Percentiles rank a stretch among this genome's conserved stretches.
Conservation (phyloP, 2,888 invertebrate genomes). For the Selenia dentaria region DNA sequence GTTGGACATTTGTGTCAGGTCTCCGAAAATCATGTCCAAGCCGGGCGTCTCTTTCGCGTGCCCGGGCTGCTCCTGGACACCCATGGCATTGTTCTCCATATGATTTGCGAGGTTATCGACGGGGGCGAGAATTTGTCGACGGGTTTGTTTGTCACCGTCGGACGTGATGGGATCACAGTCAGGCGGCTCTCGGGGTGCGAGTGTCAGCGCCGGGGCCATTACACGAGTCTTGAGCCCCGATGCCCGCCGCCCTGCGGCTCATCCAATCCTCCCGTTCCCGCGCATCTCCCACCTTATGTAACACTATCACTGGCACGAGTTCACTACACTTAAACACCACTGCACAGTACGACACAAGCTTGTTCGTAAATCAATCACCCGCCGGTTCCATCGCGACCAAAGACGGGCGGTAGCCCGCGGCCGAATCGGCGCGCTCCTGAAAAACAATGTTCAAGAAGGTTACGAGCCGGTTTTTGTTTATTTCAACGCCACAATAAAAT, state of each 20-base stretch:
- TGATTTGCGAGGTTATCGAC: constrained; percentile 80
- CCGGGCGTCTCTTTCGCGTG: constrained; percentile 83
- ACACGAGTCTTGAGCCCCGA: constrained; percentile 85
- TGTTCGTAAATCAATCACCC: constrained; percentile 56
- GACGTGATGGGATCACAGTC: constrained; percentile 57
- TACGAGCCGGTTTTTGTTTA: constrained; percentile 65
- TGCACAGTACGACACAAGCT: constrained; percentile 47
- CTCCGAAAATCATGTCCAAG: constrained; percentile 88
- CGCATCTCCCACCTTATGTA: constrained; percentile 75
- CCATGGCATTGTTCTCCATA: constrained; percentile 85
- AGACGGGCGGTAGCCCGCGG: constrained; percentile 46
- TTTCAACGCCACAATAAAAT: constrained; percentile 32
- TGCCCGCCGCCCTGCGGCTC: constrained; percentile 67
- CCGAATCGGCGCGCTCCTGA: constrained; percentile 73
- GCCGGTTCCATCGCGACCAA: constrained; percentile 67
- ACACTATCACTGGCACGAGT: constrained; percentile 49
- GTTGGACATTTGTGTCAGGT: constrained; percentile 74
- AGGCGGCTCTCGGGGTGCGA: constrained; percentile 79
- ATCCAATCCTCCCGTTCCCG: constrained; percentile 63
- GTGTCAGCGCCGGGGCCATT: constrained; percentile 98
- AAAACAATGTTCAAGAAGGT: constrained; percentile 71
- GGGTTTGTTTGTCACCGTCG: constrained; percentile 52
- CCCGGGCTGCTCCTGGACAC: constrained; percentile 81
- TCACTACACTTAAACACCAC: constrained; percentile 61
- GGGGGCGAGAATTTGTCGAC: constrained; percentile 75